Evolutionary conservation across 35 echinoderm and acorn worm genomes (phyloP).

Genomic region (Stichopus chloronotus): DNA sequence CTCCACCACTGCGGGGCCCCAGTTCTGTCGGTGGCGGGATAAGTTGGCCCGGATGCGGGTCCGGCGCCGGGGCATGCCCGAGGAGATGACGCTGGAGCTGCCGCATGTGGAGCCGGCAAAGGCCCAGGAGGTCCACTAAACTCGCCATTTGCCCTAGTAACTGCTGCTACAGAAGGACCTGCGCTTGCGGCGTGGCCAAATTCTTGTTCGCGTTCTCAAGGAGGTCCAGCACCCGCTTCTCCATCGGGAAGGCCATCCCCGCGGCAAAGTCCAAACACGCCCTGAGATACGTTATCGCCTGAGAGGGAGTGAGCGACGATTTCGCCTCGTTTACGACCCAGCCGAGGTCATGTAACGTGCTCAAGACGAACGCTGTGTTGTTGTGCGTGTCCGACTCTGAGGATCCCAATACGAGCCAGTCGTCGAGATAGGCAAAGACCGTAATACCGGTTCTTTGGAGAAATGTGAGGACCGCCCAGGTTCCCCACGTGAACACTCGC

Average conservation of each 20-base stretch:
- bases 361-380: background rate
- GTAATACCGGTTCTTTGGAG: background rate
- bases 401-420: too few species aligned
- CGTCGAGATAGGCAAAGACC: background rate
- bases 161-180: background rate
- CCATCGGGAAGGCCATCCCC: too few species aligned
- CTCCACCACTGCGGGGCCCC: background rate
- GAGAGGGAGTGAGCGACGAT: too few species aligned
- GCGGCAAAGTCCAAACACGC: too few species aligned
- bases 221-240: too few species aligned
- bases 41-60: slow-evolving; percentile 9
- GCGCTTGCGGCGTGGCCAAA: background rate
- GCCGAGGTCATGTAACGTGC: background rate
- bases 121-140: too few species aligned
- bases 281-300: background rate
- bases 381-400: too few species aligned
- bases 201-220: background rate
- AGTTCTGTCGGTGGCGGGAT: background rate
- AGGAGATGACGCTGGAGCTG: slow-evolving; percentile 2
- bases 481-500: background rate
- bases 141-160: slow-evolving; percentile 40
- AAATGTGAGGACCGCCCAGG: background rate
- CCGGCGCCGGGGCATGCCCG: background rate
- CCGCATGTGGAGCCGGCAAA: too few species aligned
- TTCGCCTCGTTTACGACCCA: background rate